Percentiles rank a stretch among this genome's conserved stretches.
Conservation (phyloP, 2,888 invertebrate genomes). For the Drosophila picticornis region DNA sequence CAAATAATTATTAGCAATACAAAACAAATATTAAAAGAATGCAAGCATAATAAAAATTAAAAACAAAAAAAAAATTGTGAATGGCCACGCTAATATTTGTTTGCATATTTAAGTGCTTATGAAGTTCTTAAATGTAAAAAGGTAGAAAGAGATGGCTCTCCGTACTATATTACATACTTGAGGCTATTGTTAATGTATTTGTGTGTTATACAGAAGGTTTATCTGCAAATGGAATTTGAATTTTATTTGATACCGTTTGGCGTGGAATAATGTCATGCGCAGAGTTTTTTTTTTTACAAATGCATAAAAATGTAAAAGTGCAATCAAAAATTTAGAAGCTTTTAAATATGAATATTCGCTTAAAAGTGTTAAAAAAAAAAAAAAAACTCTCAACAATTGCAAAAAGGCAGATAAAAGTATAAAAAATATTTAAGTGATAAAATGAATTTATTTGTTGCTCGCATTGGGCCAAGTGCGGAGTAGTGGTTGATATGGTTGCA, state of each 20-base stretch:
- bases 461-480: constrained; percentile 37
- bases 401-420: not conserved
- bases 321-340: not conserved
- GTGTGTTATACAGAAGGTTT: no score
- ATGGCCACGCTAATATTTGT: no score
- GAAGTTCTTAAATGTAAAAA: not conserved
- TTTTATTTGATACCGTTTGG: no score
- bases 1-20: not conserved
- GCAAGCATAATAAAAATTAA: not conserved
- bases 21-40: not conserved
- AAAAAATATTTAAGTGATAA: not conserved
- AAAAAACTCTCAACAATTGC: not conserved
- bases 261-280: not conserved
- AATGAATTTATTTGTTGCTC: constrained; percentile 26
- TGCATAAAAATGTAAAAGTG: not conserved
- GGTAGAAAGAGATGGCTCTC: not conserved
- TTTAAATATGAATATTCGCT: not conserved
- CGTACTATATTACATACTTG: not conserved
- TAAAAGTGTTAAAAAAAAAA: not conserved
- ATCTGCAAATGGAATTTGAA: no score
- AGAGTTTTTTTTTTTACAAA: not conserved
- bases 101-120: no score
- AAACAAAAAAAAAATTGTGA: not conserved
- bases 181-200: not conserved
- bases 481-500: constrained; percentile 16